A percentile compares a stretch with the other conserved stretches of the same genome.
Evolutionary conservation across 2,888 invertebrate genomes (phyloP).

Genomic region (Lasius platythorax): DNA sequence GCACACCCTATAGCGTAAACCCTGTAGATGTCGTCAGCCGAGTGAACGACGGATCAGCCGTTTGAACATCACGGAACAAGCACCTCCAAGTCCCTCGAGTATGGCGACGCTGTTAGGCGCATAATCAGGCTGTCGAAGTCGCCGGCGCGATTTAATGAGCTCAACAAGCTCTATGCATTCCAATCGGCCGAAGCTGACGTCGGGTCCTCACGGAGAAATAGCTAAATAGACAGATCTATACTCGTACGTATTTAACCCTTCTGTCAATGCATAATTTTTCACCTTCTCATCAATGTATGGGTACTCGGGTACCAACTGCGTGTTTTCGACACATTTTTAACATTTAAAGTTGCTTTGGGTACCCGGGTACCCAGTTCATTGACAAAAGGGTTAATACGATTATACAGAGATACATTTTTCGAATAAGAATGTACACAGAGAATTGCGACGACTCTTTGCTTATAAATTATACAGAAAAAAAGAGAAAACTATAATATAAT

Average conservation of each 20-base stretch:
- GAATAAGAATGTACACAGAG: too few species aligned
- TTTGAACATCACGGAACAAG: conserved; percentile 52
- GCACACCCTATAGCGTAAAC: background rate
- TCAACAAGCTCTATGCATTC: conserved; percentile 46
- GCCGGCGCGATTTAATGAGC: conserved; percentile 52
- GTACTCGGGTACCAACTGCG: too few species aligned
- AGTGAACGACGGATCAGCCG: conserved; percentile 41
- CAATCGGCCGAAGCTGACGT: conserved; percentile 16
- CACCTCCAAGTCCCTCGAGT: conserved; percentile 38
- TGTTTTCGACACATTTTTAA: too few species aligned
- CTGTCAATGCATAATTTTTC: too few species aligned
- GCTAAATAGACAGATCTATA: conserved; percentile 9
- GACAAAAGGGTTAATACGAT: background rate
- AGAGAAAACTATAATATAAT: background rate
- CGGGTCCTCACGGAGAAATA: background rate
- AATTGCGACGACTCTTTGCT: background rate
- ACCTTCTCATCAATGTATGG: too few species aligned
- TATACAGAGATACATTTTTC: background rate
- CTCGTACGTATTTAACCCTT: background rate
- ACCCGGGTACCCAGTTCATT: too few species aligned
- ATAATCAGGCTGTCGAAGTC: conserved; percentile 56
- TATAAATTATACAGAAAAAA: background rate
- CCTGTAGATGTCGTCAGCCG: background rate
- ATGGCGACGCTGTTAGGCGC: conserved; percentile 43
- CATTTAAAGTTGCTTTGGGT: too few species aligned